Percentiles rank a stretch among this genome's conserved stretches.
phyloP scores from a whole-genome alignment of 2,113 vertebrate genomes.

The Ceratotherium simum region DNA sequence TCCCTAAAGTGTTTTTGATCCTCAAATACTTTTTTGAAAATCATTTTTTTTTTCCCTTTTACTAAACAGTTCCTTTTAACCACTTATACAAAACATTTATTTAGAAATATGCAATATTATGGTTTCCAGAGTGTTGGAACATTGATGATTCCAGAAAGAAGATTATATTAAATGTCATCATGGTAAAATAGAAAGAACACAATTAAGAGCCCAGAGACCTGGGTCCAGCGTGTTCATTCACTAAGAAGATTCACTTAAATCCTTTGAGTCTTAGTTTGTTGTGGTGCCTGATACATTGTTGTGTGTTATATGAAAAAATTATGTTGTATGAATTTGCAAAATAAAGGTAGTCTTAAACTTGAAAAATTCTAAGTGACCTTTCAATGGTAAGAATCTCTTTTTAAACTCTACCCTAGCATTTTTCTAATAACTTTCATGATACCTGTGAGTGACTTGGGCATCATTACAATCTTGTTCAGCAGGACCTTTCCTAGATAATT shows the following conservation, averaged over 20 bases:
- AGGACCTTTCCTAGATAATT: background rate
- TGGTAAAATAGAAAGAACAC: background rate
- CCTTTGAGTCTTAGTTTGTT: background rate
- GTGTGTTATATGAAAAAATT: background rate
- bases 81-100: constrained; percentile 13
- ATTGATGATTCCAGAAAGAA: constrained; percentile 31
- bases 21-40: constrained; percentile 45
- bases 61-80: constrained; percentile 31
- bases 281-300: background rate
- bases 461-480: background rate
- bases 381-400: background rate
- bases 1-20: constrained; percentile 54
- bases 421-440: background rate
- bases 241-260: background rate
- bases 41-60: background rate
- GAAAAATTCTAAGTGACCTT: constrained; percentile 20
- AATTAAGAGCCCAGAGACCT: background rate
- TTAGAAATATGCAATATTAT: constrained; percentile 21
- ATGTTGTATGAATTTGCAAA: background rate
- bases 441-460: background rate
- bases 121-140: background rate
- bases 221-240: background rate
- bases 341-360: background rate
- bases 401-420: background rate
- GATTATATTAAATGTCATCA: background rate